Percentiles rank a stretch among this genome's conserved stretches.
Conservation (phyloP, 2,113 vertebrate genomes). For the Podarcis raffonei region DNA sequence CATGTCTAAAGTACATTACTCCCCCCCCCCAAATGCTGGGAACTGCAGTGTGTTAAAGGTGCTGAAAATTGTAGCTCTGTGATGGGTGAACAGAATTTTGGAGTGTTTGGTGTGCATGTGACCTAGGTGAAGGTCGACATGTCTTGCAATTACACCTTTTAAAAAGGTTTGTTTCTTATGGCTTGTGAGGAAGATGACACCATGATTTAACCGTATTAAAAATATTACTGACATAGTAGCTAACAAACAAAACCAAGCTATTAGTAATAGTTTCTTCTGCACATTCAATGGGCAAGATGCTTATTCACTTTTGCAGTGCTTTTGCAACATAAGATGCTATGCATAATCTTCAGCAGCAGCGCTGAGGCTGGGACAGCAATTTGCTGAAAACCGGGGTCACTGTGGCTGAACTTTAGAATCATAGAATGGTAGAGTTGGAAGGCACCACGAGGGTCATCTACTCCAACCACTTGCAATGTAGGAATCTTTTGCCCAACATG, state of each 20-base stretch:
- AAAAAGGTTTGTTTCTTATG: background rate
- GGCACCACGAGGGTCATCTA: too few species aligned
- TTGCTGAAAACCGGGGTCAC: background rate
- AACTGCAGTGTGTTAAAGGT: background rate
- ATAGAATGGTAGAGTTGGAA: too few species aligned
- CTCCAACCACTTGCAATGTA: too few species aligned
- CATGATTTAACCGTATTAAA: rapidly evolving
- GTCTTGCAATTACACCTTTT: background rate
- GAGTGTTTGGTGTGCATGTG: too few species aligned
- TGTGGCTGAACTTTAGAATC: background rate
- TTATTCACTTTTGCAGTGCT: background rate
- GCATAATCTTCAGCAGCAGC: background rate
- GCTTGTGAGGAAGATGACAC: background rate
- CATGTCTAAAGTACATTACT: too few species aligned
- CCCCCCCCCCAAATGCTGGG: background rate
- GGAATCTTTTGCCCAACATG: too few species aligned
- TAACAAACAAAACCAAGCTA: background rate
- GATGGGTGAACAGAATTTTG: too few species aligned
- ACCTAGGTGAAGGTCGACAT: background rate
- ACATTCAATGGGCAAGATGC: background rate
- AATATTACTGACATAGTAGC: background rate
- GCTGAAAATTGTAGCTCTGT: too few species aligned
- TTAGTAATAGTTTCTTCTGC: background rate
- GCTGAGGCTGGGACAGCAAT: background rate
- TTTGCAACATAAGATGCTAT: background rate